Conservation (phyloP, 1,140 invertebrate species). For the Cephus cinctus region DNA sequence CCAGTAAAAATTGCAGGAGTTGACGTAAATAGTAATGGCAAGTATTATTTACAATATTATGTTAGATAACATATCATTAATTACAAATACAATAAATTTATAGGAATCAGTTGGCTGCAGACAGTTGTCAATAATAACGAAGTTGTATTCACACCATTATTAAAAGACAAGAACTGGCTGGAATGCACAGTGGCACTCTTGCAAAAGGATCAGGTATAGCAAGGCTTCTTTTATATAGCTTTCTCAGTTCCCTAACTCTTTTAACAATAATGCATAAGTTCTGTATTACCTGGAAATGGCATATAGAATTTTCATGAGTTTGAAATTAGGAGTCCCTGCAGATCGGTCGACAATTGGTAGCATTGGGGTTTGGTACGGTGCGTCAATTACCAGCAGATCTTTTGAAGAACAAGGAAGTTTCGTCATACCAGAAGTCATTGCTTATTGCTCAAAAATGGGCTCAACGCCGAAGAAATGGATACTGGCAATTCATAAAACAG, state of each 20-base stretch:
- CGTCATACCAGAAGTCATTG: slow-evolving; percentile 43
- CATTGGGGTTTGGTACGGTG: slow-evolving; percentile 53
- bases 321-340: slow-evolving; percentile 30
- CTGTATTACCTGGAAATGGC: neutral
- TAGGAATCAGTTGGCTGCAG: slow-evolving; percentile 57
- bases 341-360: slow-evolving; percentile 50
- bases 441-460: slow-evolving; percentile 48
- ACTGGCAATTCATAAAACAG: slow-evolving; percentile 52
- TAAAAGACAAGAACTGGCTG: slow-evolving; percentile 45
- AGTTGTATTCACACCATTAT: slow-evolving; percentile 52
- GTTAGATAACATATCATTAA: neutral
- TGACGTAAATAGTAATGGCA: slow-evolving; percentile 51
- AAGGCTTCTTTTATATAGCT: too few relatives aligned
- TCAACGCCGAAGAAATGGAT: slow-evolving; percentile 50
- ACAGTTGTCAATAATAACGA: slow-evolving; percentile 46
- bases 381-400: slow-evolving; percentile 29
- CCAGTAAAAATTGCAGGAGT: slow-evolving; percentile 58
- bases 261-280: neutral
- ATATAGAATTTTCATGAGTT: neutral
- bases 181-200: slow-evolving; percentile 50
- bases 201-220: slow-evolving; percentile 42
- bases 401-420: slow-evolving; percentile 25
- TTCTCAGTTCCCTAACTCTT: neutral
- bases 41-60: slow-evolving; percentile 10
- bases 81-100: slow-evolving; percentile 9